Evolutionary conservation across 30 jellyfish, hydroid and myxozoan genomes (phyloP), one percentile per base, ranked within the genome.

Genomic region (Cassiopea xamachana): DNA sequence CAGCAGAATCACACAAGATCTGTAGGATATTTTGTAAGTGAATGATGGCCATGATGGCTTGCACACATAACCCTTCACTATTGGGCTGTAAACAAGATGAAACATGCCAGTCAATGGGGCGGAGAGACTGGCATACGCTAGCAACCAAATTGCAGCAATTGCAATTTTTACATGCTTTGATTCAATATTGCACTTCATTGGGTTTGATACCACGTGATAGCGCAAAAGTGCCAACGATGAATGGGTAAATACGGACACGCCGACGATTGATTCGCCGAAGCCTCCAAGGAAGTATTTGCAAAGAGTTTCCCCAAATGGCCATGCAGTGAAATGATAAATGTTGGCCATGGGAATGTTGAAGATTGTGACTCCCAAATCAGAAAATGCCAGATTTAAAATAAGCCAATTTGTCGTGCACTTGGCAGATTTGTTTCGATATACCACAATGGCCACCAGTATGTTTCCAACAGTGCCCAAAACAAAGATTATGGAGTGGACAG

Each of bases 191-290:
- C 92, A 79, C 16, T 80, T 58, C 90, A 90, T 82, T 60, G 97
- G 92, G 77, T 82, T 83, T 43, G 58, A 73, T 27, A 93, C 92
- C 43, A 89, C 79, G 59, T 71, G 82, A 86, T 82, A 86, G 7
- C 98, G 94, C 39, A 78, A 84, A 51, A 93, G 18, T 48, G 95
- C 94, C 51, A 93, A 71, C 2, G 97, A 83, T n/a, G 98, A 83
- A 68, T 93, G 98, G 18, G 98, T 93, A 69, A 93, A 69, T 9
- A 93, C 97, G 1, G 97, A 93, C 5, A 93, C 98, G 49, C 98
- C 98, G 44, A 93, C 98, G 73, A 93, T 83, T 69, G 88, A 82
- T 71, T 93, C 98, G 10, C 94, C 92, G 17, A 93, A 76, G 77
- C 95, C 92, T 19, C 89, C 88, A 6, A 93, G 78, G 59, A 86